phyloP scores from a whole-genome alignment of 1,140 invertebrate genomes.

The Euura saliciscinereae region DNA sequence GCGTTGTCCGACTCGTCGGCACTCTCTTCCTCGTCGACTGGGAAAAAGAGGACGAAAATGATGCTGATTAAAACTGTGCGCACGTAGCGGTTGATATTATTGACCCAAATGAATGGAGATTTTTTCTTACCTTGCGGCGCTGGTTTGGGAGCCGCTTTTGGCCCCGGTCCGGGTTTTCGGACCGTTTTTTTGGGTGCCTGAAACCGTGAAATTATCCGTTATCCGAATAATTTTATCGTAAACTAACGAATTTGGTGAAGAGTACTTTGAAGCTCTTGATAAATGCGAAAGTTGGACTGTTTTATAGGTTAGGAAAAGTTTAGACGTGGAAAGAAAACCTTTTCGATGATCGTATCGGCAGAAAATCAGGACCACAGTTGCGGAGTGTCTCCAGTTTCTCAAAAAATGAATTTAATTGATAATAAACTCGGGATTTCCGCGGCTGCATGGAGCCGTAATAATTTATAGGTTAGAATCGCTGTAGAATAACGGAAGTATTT shows the following conservation, averaged over 20 bases:
- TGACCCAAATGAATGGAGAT: background rate
- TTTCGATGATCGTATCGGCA: too few relatives aligned
- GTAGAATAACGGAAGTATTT: too few relatives aligned
- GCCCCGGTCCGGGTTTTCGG: slow-evolving; percentile 77
- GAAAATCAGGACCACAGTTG: too few relatives aligned
- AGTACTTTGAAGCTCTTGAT: too few relatives aligned
- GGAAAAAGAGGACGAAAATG: too few relatives aligned
- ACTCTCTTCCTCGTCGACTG: slow-evolving; percentile 35
- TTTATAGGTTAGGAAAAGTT: background rate
- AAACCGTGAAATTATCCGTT: slow-evolving; percentile 63
- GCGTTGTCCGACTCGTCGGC: slow-evolving; percentile 35
- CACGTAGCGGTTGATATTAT: background rate
- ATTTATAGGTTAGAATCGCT: too few relatives aligned
- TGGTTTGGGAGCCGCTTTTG: slow-evolving; percentile 45
- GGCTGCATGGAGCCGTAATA: too few relatives aligned
- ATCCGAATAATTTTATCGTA: background rate
- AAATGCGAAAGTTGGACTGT: background rate
- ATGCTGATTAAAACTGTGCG: too few relatives aligned
- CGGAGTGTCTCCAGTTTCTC: too few relatives aligned
- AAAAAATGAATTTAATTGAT: too few relatives aligned
- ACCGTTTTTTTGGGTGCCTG: slow-evolving; percentile 83
- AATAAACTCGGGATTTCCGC: too few relatives aligned
- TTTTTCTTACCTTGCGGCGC: background rate
- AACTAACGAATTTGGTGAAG: background rate
- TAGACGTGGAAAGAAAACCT: background rate